Evolutionary conservation across 2,888 invertebrate genomes (phyloP), one percentile per base, ranked within the genome.

Genomic region (Pachymerium ferrugineum): DNA sequence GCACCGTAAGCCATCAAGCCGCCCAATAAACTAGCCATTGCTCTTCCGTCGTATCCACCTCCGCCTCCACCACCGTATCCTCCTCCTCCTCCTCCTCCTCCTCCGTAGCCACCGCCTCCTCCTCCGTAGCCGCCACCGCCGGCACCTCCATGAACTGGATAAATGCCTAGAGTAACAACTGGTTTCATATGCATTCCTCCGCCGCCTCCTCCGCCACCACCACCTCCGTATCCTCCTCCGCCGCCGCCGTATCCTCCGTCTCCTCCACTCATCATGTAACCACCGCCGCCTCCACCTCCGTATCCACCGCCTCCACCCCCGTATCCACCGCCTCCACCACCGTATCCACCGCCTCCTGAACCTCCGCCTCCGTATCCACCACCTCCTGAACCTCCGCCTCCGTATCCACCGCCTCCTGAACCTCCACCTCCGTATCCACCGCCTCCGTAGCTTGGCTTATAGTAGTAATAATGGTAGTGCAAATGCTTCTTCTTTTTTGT

Each of bases 281-380:
- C 62, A 54, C 62, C 71, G 22, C 70, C 70, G 3, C 70, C 70
- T 22, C 22, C 22, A n/a, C 70, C 70, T 30, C 70, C 70, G 30
- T 19, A 10, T 70, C 70, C 71, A 16, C 71, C 71, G 8, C 30
- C 16, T n/a, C 70, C 70, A 1, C 68, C 25, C 29, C 69, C 69
- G 8, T 68, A 29, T 29, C 68, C 68, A 1, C 68, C 68, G 10
- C 30, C 30, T 1, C 69, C 69, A 1, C 69, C 69, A 12, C 10
- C 1, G 3, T 10, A 6, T 1, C 47, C 47, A 3, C 47, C 47
- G 16, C 22, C 22, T n/a, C 47, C 22, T 1, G 2, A 19, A 22
- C 47, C 47, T 8, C 54, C 54, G 5, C 54, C 54, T 1, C 54
- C 54, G 1, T 28, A 22, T 22, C 54, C 54, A 25, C 25, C 22